Conservation (phyloP, 2,797 vertebrate species). For the Coluber constrictor region DNA sequence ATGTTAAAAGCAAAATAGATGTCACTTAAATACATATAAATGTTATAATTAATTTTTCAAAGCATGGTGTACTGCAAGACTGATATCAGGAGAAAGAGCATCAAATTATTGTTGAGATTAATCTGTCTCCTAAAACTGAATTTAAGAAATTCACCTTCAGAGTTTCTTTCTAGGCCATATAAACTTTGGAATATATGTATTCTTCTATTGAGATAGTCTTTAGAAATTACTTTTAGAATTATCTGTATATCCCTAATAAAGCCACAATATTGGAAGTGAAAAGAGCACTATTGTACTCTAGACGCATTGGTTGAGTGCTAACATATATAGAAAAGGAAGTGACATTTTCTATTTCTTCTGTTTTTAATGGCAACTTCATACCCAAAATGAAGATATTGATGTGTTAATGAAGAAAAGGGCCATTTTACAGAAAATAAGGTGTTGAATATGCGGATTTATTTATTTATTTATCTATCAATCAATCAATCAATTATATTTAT, state of each 20-base stretch:
- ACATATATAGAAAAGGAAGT: background rate
- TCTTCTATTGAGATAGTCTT: background rate
- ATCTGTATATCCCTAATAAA: background rate
- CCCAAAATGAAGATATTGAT: background rate
- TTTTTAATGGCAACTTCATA: background rate
- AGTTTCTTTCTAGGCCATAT: background rate
- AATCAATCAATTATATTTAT: background rate
- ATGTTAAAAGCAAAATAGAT: background rate
- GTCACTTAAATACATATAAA: background rate
- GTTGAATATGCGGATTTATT: background rate
- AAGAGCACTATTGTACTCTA: background rate
- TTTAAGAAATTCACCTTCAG: background rate
- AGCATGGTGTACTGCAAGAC: background rate
- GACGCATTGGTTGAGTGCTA: background rate
- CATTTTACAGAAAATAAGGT: background rate
- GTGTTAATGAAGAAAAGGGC: background rate
- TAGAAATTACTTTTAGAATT: background rate
- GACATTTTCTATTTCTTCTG: background rate
- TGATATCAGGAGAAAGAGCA: background rate
- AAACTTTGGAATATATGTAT: background rate
- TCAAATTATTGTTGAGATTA: background rate
- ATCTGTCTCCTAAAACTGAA: background rate
- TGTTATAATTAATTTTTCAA: background rate
- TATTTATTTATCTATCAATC: background rate
- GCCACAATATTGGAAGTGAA: background rate